These are phyloP conservation scores for Festucalex cinctus DNA, from an alignment of 2,113 vertebrate genomes.

Conservation along the genomic window DNA sequence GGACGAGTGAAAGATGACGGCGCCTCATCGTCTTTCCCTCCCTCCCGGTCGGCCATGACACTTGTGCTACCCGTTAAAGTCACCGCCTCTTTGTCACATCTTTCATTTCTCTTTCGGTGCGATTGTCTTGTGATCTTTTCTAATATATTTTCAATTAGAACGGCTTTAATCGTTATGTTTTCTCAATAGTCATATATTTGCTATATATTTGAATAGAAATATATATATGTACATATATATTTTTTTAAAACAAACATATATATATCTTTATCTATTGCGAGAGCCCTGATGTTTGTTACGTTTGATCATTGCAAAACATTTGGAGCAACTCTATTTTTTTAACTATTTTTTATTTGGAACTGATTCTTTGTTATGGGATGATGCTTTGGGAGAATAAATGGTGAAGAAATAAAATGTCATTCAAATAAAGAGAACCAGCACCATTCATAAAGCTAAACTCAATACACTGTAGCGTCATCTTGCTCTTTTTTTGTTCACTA, in stretches of 20 bases:
- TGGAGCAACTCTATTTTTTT: slow-evolving; percentile 63
- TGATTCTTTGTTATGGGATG: slow-evolving; percentile 65
- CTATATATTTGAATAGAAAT: slow-evolving; percentile 82
- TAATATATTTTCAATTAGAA: slow-evolving; percentile 75
- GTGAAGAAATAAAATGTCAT: neutral
- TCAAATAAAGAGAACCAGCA: slow-evolving; percentile 46
- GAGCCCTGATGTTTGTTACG: slow-evolving; percentile 73
- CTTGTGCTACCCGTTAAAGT: slow-evolving; percentile 63
- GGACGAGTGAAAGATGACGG: slow-evolving; percentile 12
- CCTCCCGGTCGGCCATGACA: slow-evolving; percentile 33
- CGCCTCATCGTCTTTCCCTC: slow-evolving; percentile 18
- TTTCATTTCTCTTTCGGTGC: slow-evolving; percentile 54
- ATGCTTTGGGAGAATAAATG: slow-evolving; percentile 53
- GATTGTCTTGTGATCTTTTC: slow-evolving; percentile 79
- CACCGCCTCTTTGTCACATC: neutral
- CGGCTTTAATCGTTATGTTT: slow-evolving; percentile 75
- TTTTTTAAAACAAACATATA: slow-evolving; percentile 21
- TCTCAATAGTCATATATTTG: slow-evolving; percentile 76
- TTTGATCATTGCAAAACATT: slow-evolving; percentile 68
- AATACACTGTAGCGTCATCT: slow-evolving; percentile 40
- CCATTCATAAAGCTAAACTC: slow-evolving; percentile 58
- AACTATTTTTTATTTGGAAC: slow-evolving; percentile 54
- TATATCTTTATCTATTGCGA: slow-evolving; percentile 71
- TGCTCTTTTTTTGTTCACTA: slow-evolving; percentile 8
- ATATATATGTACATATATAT: slow-evolving; percentile 78